Evolutionary conservation across 2,113 vertebrate genomes (phyloP), one percentile per base, ranked within the genome.

Genomic region (Isichthys henryi): DNA sequence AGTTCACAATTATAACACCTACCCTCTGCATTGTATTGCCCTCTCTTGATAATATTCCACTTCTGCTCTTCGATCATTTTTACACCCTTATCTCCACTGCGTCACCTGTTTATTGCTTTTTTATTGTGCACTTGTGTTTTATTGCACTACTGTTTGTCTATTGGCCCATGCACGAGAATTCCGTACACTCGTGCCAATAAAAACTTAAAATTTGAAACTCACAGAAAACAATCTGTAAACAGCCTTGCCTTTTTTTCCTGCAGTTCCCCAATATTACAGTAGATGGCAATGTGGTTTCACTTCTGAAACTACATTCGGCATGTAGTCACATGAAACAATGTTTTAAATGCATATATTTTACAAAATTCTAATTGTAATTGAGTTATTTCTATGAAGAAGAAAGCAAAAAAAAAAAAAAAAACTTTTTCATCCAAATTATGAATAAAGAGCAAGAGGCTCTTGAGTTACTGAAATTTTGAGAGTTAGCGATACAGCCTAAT

Each of bases 401-500:
- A 45, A 19, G 13, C 4, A 19, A 23, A 46, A 23, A 39, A 23
- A 39, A 39, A 39, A 39, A 39, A 39, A n/a, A 80, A 80, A 45
- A 6, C 2, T 10, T 4, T 48, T 84, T 84, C 0, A 46, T 43
- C 21, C 45, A 46, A 84, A 84, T 84, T 21, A 84, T 48, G 7
- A 84, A 84, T 23, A 84, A 21, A 39, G 9, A 11, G 23, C 48
- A 84, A 19, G 45, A 48, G 21, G 21, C 82, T 84, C 3, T 8
- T 48, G 19, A 21, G 15, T 53, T 31, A 31, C 0, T 62, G 87
- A 62, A 27, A 23, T 39, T 48, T 53, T 11, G 43, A 89, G 52
- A 52, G 88, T 89, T 89, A 85, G 85, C 45, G 39, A 56, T 83
- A 46, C 43, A 85, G 77, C 80, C 80, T 66, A 89, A 84, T 89